phyloP scores from a whole-genome alignment of 1,140 invertebrate species.

The Drosophila melanica region DNA sequence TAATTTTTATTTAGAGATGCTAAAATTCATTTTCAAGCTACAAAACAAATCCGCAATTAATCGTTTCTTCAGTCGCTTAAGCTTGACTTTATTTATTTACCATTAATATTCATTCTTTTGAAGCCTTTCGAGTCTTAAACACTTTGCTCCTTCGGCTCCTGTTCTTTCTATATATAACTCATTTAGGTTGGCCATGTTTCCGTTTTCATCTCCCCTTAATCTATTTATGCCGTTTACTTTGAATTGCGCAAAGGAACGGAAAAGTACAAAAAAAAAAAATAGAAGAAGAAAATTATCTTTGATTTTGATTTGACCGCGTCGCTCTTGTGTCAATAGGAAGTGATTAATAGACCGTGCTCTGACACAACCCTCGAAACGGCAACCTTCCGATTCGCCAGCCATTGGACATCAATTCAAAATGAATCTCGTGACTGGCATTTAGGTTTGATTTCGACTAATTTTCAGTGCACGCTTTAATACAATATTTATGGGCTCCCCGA shows the following conservation, averaged over 20 bases:
- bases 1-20: no score
- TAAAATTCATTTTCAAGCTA: conserved; percentile 4
- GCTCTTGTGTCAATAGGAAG: conserved; percentile 72
- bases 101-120: conserved; percentile 19
- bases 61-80: conserved; percentile 21
- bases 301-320: conserved; percentile 67
- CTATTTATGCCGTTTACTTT: conserved; percentile 76
- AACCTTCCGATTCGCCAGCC: neutral
- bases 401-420: conserved; percentile 22
- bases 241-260: conserved; percentile 53
- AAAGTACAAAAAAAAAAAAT: neutral
- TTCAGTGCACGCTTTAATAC: conserved; percentile 75
- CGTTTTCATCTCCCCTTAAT: conserved; percentile 52
- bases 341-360: conserved; percentile 69
- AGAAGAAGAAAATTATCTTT: conserved; percentile 72
- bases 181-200: conserved; percentile 68
- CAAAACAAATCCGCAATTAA: conserved; percentile 36
- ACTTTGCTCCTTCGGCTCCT: conserved; percentile 15
- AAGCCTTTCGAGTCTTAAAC: conserved; percentile 41
- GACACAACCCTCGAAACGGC: neutral
- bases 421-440: conserved; percentile 33
- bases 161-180: conserved; percentile 46
- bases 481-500: conserved; percentile 67
- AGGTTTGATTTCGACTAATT: conserved; percentile 78
- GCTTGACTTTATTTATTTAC: conserved; percentile 28